A percentile compares a stretch with the other conserved stretches of the same genome.
Evolutionary conservation across 2,113 vertebrate genomes (phyloP).

Genomic region (Nematolebias whitei): DNA sequence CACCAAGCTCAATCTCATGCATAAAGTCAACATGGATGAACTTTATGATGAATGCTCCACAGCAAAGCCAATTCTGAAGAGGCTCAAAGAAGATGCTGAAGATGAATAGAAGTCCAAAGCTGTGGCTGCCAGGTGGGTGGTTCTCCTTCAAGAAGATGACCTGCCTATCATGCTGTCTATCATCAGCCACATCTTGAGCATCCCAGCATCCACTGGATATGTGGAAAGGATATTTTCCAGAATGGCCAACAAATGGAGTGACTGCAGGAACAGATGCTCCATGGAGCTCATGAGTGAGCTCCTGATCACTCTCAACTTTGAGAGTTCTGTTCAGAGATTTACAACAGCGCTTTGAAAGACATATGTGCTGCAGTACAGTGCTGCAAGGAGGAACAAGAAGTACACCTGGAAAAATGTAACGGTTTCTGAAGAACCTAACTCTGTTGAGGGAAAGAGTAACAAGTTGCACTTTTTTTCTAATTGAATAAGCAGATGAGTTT

Average conservation of each 20-base stretch:
- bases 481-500: too few relatives aligned
- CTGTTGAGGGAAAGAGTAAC: too few relatives aligned
- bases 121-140: slow-evolving; percentile 1
- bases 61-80: too few relatives aligned
- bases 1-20: too few relatives aligned
- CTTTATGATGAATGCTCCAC: too few relatives aligned
- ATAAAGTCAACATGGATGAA: too few relatives aligned
- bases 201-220: not conserved
- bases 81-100: too few relatives aligned
- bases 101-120: not conserved
- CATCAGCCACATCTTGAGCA: not conserved
- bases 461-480: too few relatives aligned
- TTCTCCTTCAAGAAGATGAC: not conserved
- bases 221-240: not conserved
- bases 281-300: slow-evolving; percentile 3
- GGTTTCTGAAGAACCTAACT: too few relatives aligned
- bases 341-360: not conserved
- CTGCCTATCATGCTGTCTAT: not conserved
- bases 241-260: slow-evolving; percentile 1
- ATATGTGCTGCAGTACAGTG: not conserved
- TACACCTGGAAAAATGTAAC: not conserved
- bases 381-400: not conserved
- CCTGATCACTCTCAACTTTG: not conserved
- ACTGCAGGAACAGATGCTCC: slow-evolving; percentile 5
- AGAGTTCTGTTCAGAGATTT: not conserved